phyloP scores from a whole-genome alignment of 2,888 invertebrate species.

The Brachypterus glaber region DNA sequence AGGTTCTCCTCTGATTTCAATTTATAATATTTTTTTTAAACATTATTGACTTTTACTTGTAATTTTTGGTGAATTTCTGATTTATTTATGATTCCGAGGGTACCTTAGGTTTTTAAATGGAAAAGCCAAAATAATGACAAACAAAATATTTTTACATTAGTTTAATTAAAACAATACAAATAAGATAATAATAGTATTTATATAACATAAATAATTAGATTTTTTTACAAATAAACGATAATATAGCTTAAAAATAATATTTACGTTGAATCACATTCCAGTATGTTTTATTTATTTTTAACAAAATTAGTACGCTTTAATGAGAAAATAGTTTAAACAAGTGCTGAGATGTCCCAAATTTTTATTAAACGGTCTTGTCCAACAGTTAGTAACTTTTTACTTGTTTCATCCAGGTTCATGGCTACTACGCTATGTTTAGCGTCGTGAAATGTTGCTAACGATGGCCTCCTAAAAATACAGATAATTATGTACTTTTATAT shows the following conservation, averaged over 20 bases:
- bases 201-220: constrained; percentile 12
- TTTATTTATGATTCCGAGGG: too few relatives aligned
- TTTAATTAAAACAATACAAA: too few relatives aligned
- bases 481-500: too few relatives aligned
- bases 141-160: neutral
- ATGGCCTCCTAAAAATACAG: constrained; percentile 71
- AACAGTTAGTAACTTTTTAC: constrained; percentile 80
- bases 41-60: too few relatives aligned
- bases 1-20: too few relatives aligned
- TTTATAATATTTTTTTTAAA: too few relatives aligned
- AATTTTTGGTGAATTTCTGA: too few relatives aligned
- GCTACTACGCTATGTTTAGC: constrained; percentile 83
- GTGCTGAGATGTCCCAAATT: constrained; percentile 75
- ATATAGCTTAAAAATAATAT: constrained; percentile 22
- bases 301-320: constrained; percentile 1
- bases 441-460: constrained; percentile 92
- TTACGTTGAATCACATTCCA: constrained; percentile 36
- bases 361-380: constrained; percentile 94
- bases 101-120: too few relatives aligned
- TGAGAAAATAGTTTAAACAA: constrained; percentile 31
- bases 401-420: constrained; percentile 83
- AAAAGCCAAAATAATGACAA: constrained; percentile 10
- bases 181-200: constrained; percentile 2
- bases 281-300: constrained; percentile 20
- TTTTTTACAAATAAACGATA: constrained; percentile 4